These are phyloP conservation scores for Silurus lanzhouensis DNA, from an alignment of 2,797 vertebrate species.

Conservation along the genomic window DNA sequence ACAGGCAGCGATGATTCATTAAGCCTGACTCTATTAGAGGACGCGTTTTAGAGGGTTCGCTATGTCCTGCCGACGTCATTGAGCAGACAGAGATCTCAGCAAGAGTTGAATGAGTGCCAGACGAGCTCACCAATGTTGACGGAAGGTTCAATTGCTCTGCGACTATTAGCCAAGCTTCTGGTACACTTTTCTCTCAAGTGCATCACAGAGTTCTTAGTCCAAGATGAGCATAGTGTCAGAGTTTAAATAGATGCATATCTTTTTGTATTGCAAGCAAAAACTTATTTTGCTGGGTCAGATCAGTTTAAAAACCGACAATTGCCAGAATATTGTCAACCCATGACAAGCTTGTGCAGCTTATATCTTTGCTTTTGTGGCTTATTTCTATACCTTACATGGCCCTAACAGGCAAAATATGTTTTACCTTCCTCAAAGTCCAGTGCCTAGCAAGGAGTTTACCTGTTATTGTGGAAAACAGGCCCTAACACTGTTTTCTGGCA, in stretches of 20 bases:
- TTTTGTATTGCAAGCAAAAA: conserved; percentile 18
- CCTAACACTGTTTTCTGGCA: conserved; percentile 18
- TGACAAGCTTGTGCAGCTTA: not conserved
- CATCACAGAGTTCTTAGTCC: conserved; percentile 15
- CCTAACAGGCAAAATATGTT: not conserved
- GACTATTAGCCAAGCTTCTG: conserved; percentile 43
- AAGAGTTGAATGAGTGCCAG: conserved; percentile 38
- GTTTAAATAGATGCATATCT: not conserved
- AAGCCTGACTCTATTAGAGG: conserved; percentile 41
- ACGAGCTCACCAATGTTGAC: conserved; percentile 48
- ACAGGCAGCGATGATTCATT: conserved; percentile 44
- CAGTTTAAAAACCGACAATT: not conserved
- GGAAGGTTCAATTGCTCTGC: conserved; percentile 49
- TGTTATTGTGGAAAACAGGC: conserved; percentile 31
- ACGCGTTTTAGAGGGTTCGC: conserved; percentile 46
- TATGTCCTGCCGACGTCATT: conserved; percentile 45
- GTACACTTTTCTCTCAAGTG: conserved; percentile 28
- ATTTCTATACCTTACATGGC: not conserved
- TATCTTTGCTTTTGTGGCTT: not conserved
- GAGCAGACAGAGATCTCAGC: conserved; percentile 51
- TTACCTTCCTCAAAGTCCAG: not conserved
- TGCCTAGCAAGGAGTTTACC: conserved; percentile 13
- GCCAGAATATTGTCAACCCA: not conserved
- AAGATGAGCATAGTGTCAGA: conserved; percentile 14
- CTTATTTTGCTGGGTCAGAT: no score